Conservation (phyloP, 2,113 vertebrate genomes). For the Alectura lathami region DNA sequence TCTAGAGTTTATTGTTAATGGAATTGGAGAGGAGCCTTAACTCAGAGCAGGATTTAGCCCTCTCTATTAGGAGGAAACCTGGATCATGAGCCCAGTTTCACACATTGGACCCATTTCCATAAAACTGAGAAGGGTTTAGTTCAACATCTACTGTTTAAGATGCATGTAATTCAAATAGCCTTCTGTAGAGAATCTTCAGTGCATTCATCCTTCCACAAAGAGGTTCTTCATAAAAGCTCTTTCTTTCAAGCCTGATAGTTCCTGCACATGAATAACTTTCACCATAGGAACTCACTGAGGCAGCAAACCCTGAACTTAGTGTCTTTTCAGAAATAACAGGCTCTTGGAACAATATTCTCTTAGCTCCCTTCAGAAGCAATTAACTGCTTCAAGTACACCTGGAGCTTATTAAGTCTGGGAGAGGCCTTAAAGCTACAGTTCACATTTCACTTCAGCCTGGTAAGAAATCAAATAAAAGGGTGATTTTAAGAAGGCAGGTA, state of each 20-base stretch:
- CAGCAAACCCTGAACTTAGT: conserved; percentile 68
- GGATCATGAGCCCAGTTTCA: neutral
- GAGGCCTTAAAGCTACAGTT: conserved; percentile 73
- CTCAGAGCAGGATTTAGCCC: neutral
- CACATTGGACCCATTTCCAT: conserved; percentile 24
- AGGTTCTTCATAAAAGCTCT: conserved; percentile 72
- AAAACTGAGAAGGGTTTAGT: conserved; percentile 47
- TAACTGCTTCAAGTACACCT: conserved; percentile 78
- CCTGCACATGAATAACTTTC: conserved; percentile 73
- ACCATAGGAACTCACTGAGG: conserved; percentile 73
- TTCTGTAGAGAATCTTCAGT: conserved; percentile 66
- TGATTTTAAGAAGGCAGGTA: conserved; percentile 64
- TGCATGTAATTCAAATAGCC: conserved; percentile 72
- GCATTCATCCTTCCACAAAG: conserved; percentile 70
- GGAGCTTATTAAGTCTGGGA: conserved; percentile 74
- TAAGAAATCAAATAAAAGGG: conserved; percentile 74
- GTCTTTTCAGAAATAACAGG: conserved; percentile 69
- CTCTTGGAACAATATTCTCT: conserved; percentile 65
- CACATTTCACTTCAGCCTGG: conserved; percentile 75
- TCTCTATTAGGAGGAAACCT: neutral
- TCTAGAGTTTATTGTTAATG: conserved; percentile 59
- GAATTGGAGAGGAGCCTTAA: neutral
- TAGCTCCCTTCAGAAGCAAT: conserved; percentile 77
- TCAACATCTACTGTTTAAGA: conserved; percentile 72
- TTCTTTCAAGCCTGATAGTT: conserved; percentile 69